Evolutionary conservation across 2,888 invertebrate genomes (phyloP).

Genomic region (Cylindroiulus punctatus): DNA sequence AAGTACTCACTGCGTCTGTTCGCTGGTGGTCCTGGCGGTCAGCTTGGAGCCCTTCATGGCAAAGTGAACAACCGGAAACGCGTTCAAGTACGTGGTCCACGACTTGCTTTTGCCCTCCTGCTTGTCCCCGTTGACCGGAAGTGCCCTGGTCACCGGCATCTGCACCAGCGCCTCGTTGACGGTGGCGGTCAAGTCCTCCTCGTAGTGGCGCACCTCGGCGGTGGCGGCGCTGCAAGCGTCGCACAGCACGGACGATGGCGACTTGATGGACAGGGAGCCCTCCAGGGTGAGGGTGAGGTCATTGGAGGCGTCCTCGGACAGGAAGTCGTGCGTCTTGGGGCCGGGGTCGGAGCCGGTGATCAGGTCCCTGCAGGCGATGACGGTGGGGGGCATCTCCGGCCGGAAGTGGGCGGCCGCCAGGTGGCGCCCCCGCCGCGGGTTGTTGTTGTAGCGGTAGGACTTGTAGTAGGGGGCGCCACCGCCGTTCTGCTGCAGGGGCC

Average conservation of each 20-base stretch:
- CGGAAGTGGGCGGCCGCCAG: not conserved
- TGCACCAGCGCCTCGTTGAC: conserved; percentile 39
- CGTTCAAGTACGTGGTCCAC: conserved; percentile 37
- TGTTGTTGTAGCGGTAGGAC: conserved; percentile 33
- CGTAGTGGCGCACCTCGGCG: not conserved
- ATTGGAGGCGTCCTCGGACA: not conserved
- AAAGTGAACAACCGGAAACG: not conserved
- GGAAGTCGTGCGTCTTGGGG: not conserved
- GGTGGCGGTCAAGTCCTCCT: conserved; percentile 19
- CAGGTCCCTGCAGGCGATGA: conserved; percentile 13
- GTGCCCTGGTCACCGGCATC: not conserved
- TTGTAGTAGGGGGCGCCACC: conserved; percentile 7
- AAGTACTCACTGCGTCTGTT: not conserved
- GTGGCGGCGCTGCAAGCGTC: conserved; percentile 37
- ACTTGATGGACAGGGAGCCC: not conserved
- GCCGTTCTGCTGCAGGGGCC: not conserved
- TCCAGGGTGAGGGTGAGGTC: not conserved
- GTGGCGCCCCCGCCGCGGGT: not conserved
- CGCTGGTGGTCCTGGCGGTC: not conserved
- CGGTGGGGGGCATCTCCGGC: conserved; percentile 27
- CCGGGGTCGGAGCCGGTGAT: not conserved
- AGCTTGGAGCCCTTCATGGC: not conserved
- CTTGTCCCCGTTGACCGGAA: not conserved
- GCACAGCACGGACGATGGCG: not conserved
- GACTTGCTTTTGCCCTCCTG: not conserved